Evolutionary conservation across 1,140 invertebrate species (phyloP).

Genomic region (Drosophila melanogaster): Release_6_plus_ISO1_MT NT_033779.5:14186501-14187000

Average conservation of each 20-base stretch:
- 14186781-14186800: slow-evolving; percentile 83
- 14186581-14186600: slow-evolving; percentile 69
- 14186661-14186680: slow-evolving; percentile 80
- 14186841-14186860: slow-evolving; percentile 96
- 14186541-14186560: slow-evolving; percentile 80
- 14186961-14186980: slow-evolving; percentile 96
- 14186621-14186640: slow-evolving; percentile 62
- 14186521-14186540: slow-evolving; percentile 83
- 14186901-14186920: slow-evolving; percentile 96
- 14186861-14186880: slow-evolving; percentile 97
- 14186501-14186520: slow-evolving; percentile 81
- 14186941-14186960: slow-evolving; percentile 92
- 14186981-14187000: slow-evolving; percentile 95
- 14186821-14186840: slow-evolving; percentile 90
- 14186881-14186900: slow-evolving; percentile 96
- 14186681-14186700: slow-evolving; percentile 72
- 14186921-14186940: slow-evolving; percentile 91
- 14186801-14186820: slow-evolving; percentile 79
- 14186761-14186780: slow-evolving; percentile 73
- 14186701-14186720: slow-evolving; percentile 75
- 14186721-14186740: slow-evolving; percentile 83
- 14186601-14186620: slow-evolving; percentile 45
- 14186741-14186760: slow-evolving; percentile 79
- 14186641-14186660: slow-evolving; percentile 78
- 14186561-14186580: slow-evolving; percentile 83